phyloP scores from a whole-genome alignment of 2,888 invertebrate genomes.

The Chrysolina americana region DNA sequence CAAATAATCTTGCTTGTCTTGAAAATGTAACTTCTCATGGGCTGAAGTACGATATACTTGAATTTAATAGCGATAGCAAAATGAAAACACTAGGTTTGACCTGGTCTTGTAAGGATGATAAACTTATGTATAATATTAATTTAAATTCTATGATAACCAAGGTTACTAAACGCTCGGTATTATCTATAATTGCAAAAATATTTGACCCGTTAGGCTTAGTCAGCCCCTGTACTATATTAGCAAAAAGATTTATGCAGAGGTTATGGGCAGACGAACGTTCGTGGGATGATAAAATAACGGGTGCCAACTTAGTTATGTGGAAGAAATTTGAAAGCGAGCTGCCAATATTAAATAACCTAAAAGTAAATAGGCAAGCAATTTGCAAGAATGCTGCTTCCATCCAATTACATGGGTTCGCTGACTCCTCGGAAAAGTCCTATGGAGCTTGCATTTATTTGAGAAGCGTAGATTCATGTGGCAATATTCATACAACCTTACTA shows the following conservation, averaged over 20 bases:
- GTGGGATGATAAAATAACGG: constrained; percentile 46
- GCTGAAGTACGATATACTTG: background rate
- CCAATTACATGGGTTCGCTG: constrained; percentile 26
- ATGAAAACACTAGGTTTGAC: constrained; percentile 21
- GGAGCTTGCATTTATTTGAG: constrained; percentile 24
- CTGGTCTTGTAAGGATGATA: constrained; percentile 11
- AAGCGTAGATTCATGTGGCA: constrained; percentile 1
- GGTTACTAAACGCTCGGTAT: background rate
- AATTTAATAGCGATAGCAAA: background rate
- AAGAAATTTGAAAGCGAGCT: background rate
- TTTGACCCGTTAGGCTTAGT: constrained; percentile 47
- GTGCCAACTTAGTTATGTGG: constrained; percentile 11
- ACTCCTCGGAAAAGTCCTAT: constrained; percentile 23
- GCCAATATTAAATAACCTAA: background rate
- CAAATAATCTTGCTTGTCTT: background rate
- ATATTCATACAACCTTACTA: background rate
- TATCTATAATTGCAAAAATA: background rate
- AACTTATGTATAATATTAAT: background rate
- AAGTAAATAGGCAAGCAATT: background rate
- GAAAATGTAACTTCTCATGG: background rate
- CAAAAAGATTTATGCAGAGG: constrained; percentile 44
- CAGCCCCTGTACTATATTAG: constrained; percentile 39
- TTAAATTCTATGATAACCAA: too few species aligned
- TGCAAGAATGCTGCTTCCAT: background rate
- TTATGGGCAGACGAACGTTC: constrained; percentile 39